phyloP scores from a whole-genome alignment of 2,888 invertebrate genomes.

The Macrophya annulata region DNA sequence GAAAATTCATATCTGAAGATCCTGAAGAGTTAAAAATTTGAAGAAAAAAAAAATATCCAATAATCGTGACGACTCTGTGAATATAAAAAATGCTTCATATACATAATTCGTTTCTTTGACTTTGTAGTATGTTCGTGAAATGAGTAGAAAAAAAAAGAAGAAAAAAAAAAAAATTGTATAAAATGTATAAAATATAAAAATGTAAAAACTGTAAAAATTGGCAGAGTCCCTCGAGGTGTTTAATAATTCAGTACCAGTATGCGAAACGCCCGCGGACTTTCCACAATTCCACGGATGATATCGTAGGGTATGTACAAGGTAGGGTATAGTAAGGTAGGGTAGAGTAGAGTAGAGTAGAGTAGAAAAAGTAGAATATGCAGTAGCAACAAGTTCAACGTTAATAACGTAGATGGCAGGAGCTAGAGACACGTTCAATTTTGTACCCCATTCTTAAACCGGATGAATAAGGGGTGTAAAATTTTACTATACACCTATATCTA shows the following conservation, averaged over 20 bases:
- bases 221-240: constrained; percentile 4
- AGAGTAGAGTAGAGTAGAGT: too few species aligned
- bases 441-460: background rate
- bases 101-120: too few species aligned
- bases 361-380: background rate
- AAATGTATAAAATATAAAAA: background rate
- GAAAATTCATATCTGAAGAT: too few species aligned
- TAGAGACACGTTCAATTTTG: background rate
- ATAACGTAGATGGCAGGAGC: constrained; percentile 27
- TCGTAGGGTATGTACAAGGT: too few species aligned
- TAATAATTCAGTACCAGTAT: constrained; percentile 10
- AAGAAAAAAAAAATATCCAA: too few species aligned
- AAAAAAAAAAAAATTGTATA: background rate
- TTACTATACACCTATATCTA: background rate
- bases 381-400: constrained; percentile 40
- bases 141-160: background rate
- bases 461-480: background rate
- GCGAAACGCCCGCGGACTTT: constrained; percentile 10
- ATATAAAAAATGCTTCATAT: background rate
- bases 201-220: constrained; percentile 1
- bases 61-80: too few species aligned
- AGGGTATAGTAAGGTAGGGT: background rate
- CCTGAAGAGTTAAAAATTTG: too few species aligned
- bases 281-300: constrained; percentile 15
- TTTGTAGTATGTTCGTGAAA: background rate